Evolutionary conservation across 2,797 vertebrate genomes (phyloP), one percentile per base, ranked within the genome.

Genomic region (Hippopotamyrus pictus): DNA sequence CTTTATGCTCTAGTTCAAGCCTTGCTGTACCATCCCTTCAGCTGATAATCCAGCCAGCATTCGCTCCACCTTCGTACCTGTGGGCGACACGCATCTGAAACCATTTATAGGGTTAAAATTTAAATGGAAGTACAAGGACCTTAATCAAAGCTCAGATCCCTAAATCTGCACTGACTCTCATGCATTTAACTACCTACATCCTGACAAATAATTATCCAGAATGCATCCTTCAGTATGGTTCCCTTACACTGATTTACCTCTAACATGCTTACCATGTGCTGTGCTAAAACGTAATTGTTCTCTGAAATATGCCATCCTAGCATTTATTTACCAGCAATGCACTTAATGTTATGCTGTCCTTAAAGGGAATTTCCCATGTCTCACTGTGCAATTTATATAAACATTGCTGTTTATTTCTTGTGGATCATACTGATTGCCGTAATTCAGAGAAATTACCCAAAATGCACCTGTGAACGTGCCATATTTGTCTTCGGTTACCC

Each of bases 71-170:
- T 29, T 73, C 44, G 0, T 48, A 41, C 88, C 69, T 54, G 29
- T 41, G 12, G 37, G 51, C 73, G 37, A 14, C 82, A 4, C 22
- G 29, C 76, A 84, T 84, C 33, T 57, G 79, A 83, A 89, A 84
- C 37, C 51, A 50, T 89, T 96, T 96, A 96, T 91, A 94, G 92
- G 92, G 94, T 94, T 95, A 88, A 69, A 48, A 46, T 95, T 95
- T 93, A 94, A 94, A 95, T 94, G 93, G 94, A 95, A 94, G 92
- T 86, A 57, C 50, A 86, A 76, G 91, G 92, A 93, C 92, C 93
- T 92, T 94, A 88, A 93, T 93, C 91, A 93, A 92, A 54, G 85
- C 50, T 7, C 37, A 46, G 44, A 46, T 50, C 22, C 41, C 29
- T 54, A 54, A 57, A 54, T 9, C 51, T 54, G 51, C 29, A 86